Base-by-base conservation (phyloP, 2,888 invertebrate species). In the Helicoverpa assulta region DNA sequence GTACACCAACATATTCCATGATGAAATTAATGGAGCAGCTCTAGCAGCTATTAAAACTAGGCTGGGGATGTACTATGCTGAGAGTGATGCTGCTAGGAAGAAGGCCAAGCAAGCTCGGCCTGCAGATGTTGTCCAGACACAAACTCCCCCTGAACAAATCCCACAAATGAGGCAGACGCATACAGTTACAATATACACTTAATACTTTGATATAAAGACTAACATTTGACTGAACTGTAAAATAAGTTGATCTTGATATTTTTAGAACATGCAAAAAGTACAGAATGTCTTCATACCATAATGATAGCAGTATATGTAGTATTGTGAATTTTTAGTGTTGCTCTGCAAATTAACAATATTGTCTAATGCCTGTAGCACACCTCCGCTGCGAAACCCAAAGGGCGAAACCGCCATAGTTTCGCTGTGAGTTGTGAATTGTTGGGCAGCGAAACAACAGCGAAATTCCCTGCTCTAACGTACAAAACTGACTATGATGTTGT, bases 1-100 rank as follows among this genome's bases (percentile, higher is more conserved):
- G 73, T 96, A 96, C 78, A 96, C 96, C 19, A 96, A 96, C 82
- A 95, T 96, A 81, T 96, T 96, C 78, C 96, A 96, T 88, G 96
- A 96, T 85, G 96, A 96, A 84, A 96, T 96, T 5, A 96, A 96
- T 88, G 96, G 96, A 51, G 95, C 95, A 51, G 95, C 96, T 47
- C 85, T 96, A 51, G 93, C 95, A 51, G 96, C 96, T 18, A 96
- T 96, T n/a, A 96, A 96, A 82, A 96, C 96, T 5, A 91, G 96
- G 68, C 88, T 96, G 37, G 94, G 93, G 5, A 95, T 96, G 94
- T 96, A 96, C 76, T 96, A 96, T 87, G 94, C 95, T 37, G 96
- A 96, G 78, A 95, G 93, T 91, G 95, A 95, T 87, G 94, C 94
- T 16, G 94, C 94, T 14, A 89, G 95, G 43, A 96, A 96, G 80